Evolutionary conservation across 2,797 vertebrate genomes (phyloP).

Genomic region (Megalops cyprinoides): DNA sequence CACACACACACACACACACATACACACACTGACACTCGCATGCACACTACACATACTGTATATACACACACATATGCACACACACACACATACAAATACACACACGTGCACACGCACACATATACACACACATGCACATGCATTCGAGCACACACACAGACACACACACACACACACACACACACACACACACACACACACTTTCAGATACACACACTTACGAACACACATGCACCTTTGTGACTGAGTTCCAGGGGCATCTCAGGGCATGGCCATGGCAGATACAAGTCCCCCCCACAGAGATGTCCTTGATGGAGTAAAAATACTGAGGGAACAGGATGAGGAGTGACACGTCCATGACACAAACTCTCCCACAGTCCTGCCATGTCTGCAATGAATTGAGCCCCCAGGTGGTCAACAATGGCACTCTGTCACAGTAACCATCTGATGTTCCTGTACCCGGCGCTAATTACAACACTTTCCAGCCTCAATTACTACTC

Average conservation of each 20-base stretch:
- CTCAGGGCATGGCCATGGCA: constrained; percentile 93
- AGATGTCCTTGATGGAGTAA: constrained; percentile 95
- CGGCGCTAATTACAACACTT: not conserved
- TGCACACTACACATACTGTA: not conserved
- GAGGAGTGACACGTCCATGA: not conserved
- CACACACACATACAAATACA: constrained; percentile 57
- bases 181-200: not conserved
- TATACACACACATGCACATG: not conserved
- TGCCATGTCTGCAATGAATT: no score
- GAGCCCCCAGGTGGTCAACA: no score
- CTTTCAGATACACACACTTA: not conserved
- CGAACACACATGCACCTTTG: constrained; percentile 75
- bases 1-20: constrained; percentile 56
- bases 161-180: constrained; percentile 57
- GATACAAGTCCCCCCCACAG: constrained; percentile 95
- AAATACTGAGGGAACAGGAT: constrained; percentile 81
- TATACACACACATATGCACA: constrained; percentile 16
- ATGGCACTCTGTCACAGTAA: not conserved
- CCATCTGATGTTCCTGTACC: not conserved
- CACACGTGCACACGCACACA: not conserved
- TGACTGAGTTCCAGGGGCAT: constrained; percentile 85
- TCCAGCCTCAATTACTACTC: not conserved
- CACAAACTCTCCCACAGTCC: constrained; percentile 7
- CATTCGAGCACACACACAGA: not conserved
- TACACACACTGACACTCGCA: not conserved